phyloP scores from a whole-genome alignment of 2,888 invertebrate genomes.

The Melanostoma mellinum region DNA sequence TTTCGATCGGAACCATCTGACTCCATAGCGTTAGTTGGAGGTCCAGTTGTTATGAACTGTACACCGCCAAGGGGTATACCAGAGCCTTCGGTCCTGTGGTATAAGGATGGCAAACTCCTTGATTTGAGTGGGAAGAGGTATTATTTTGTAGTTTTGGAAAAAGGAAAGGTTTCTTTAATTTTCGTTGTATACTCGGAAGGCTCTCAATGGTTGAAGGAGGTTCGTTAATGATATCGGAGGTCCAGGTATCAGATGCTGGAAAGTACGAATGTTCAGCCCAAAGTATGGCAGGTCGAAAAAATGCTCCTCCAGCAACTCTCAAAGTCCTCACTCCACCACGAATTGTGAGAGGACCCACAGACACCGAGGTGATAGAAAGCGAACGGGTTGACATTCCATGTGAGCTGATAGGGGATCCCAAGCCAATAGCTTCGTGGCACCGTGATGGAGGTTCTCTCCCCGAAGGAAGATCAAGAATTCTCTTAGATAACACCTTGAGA shows the following conservation, averaged over 20 bases:
- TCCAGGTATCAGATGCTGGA: conserved; percentile 75
- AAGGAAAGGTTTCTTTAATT: background rate
- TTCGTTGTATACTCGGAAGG: conserved; percentile 37
- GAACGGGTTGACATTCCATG: conserved; percentile 76
- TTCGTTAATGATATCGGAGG: conserved; percentile 76
- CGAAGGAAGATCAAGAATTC: conserved; percentile 75
- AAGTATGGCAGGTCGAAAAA: conserved; percentile 76
- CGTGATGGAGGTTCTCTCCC: conserved; percentile 74
- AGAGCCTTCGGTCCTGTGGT: conserved; percentile 76
- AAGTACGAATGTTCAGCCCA: conserved; percentile 76
- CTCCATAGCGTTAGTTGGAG: conserved; percentile 76
- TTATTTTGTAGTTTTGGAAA: background rate
- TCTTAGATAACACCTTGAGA: conserved; percentile 76
- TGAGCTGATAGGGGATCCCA: conserved; percentile 75
- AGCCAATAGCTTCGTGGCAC: conserved; percentile 75
- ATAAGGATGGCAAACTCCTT: conserved; percentile 75
- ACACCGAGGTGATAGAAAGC: conserved; percentile 76
- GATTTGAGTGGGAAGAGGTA: conserved; percentile 76
- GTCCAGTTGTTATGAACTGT: conserved; percentile 75
- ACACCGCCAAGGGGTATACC: conserved; percentile 76
- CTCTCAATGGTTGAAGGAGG: conserved; percentile 76
- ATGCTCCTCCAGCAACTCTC: conserved; percentile 74
- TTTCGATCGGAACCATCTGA: conserved; percentile 75
- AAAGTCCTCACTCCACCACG: conserved; percentile 76
- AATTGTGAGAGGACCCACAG: conserved; percentile 75